A percentile compares a stretch with the other conserved stretches of the same genome.
Evolutionary conservation across 2,888 invertebrate genomes (phyloP).

Genomic region (Cataglyphis altisquamis): DNA sequence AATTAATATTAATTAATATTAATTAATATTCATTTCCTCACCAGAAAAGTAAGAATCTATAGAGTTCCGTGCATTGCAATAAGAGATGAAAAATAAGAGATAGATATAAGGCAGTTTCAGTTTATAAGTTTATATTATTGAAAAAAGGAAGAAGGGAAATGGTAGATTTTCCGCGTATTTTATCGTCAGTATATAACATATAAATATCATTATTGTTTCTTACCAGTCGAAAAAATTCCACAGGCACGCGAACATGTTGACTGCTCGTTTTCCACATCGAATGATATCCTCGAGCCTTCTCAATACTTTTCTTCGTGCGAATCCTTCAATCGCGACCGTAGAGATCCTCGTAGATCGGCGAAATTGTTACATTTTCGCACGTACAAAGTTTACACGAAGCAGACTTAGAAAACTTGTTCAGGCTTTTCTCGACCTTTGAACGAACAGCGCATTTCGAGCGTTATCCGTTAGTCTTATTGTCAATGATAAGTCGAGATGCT

Average conservation of each 20-base stretch:
- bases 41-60: no score
- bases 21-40: conserved; percentile 15
- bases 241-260: conserved; percentile 89
- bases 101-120: neutral
- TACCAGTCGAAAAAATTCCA: conserved; percentile 89
- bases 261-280: conserved; percentile 60
- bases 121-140: neutral
- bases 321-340: conserved; percentile 6
- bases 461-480: neutral
- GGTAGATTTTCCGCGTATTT: neutral
- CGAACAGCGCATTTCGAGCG: neutral
- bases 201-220: conserved; percentile 76
- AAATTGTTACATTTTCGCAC: conserved; percentile 33
- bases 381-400: neutral
- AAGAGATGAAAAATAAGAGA: neutral
- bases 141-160: neutral
- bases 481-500: neutral
- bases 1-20: neutral
- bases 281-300: conserved; percentile 42
- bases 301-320: neutral
- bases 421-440: conserved; percentile 14
- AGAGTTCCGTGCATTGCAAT: neutral
- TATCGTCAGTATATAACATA: neutral
- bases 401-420: neutral
- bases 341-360: neutral